Conservation (phyloP, 2,888 invertebrate genomes). For the Phaedon cochleariae region DNA sequence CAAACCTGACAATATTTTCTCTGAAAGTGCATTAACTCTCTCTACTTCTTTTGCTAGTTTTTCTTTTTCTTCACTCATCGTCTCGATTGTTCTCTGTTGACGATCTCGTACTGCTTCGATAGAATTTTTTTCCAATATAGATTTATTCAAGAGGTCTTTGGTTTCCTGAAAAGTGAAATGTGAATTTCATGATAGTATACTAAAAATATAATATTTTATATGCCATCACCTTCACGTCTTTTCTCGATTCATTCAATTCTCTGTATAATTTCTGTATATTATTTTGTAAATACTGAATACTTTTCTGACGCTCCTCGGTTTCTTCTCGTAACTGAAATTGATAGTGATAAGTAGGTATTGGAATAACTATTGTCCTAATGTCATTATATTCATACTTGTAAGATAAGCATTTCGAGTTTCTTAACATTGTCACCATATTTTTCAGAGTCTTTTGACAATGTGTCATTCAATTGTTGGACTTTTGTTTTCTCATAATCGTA, state of each 20-base stretch:
- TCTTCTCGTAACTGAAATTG: slow-evolving; percentile 44
- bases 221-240: slow-evolving; percentile 46
- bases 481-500: slow-evolving; percentile 29
- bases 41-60: slow-evolving; percentile 41
- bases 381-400: slow-evolving; percentile 33
- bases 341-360: background rate
- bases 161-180: slow-evolving; percentile 31
- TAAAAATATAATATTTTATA: background rate
- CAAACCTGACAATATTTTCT: slow-evolving; percentile 46
- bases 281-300: slow-evolving; percentile 52
- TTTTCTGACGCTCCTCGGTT: slow-evolving; percentile 46
- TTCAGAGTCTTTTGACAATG: slow-evolving; percentile 28
- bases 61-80: slow-evolving; percentile 40
- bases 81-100: slow-evolving; percentile 30
- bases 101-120: slow-evolving; percentile 29
- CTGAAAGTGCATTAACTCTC: slow-evolving; percentile 42
- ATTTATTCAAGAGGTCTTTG: slow-evolving; percentile 25
- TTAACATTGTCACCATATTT: slow-evolving; percentile 42
- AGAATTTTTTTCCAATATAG: slow-evolving; percentile 27
- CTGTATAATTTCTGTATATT: slow-evolving; percentile 51
- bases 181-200: background rate
- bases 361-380: background rate
- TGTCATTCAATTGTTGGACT: slow-evolving; percentile 35
- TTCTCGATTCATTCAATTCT: slow-evolving; percentile 50
- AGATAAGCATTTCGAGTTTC: slow-evolving; percentile 43